Evolutionary conservation across 2,113 vertebrate genomes (phyloP).

Genomic region (Sapajus apella): DNA sequence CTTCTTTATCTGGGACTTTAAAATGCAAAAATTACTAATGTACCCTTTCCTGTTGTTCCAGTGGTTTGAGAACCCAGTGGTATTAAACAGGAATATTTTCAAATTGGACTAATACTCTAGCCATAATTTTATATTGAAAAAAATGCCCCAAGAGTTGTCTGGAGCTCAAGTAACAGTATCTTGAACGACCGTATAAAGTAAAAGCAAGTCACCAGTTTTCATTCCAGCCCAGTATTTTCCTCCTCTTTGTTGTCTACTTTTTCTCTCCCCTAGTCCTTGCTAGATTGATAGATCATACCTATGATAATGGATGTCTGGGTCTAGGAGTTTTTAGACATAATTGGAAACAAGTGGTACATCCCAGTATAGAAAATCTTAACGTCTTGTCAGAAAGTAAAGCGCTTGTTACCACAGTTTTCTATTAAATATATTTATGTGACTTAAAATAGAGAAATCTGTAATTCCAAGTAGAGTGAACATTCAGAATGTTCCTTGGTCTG

Average conservation of each 20-base stretch:
- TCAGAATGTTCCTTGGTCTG: background rate
- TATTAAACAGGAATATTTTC: background rate
- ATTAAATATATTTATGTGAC: background rate
- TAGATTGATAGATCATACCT: no score
- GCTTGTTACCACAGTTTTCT: background rate
- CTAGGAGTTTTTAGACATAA: background rate
- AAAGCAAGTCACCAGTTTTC: background rate
- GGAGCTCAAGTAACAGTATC: background rate
- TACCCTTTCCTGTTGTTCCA: background rate
- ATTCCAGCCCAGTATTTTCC: background rate
- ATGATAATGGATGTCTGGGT: background rate
- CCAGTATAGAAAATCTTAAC: background rate
- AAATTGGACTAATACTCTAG: background rate
- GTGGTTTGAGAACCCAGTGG: background rate
- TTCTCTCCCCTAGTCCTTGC: background rate
- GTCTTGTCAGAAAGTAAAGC: background rate
- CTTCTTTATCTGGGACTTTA: background rate
- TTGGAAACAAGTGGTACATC: background rate
- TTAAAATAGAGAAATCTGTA: background rate
- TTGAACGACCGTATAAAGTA: background rate
- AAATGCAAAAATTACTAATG: background rate
- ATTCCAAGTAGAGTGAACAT: background rate
- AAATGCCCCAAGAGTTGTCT: background rate
- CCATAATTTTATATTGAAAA: background rate
- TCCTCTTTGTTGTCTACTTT: background rate